Conservation (phyloP, 2,113 vertebrate genomes). For the Macquaria ambigua region DNA sequence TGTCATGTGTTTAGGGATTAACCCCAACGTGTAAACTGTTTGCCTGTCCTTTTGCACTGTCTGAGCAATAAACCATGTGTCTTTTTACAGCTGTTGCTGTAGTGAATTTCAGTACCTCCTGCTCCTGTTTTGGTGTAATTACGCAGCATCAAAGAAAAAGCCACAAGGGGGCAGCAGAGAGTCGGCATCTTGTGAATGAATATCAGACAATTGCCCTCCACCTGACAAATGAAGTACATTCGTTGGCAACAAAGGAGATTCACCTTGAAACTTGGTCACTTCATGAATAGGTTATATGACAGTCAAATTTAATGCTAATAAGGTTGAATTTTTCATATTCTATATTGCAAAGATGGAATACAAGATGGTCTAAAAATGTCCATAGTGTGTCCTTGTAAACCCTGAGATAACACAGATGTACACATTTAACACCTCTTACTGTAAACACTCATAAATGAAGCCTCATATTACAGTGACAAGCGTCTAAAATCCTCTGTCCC, state of each 20-base stretch:
- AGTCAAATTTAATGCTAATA: neutral
- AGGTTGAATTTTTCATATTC: neutral
- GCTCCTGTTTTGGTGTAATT: neutral
- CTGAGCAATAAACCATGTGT: conserved; percentile 63
- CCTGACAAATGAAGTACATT: neutral
- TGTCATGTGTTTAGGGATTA: conserved; percentile 37
- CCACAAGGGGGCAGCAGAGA: conserved; percentile 55
- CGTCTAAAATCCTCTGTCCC: neutral
- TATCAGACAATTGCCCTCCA: neutral
- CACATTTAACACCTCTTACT: neutral
- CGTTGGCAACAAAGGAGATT: neutral
- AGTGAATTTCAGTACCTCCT: neutral
- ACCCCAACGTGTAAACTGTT: conserved; percentile 32
- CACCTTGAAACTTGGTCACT: neutral
- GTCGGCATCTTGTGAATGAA: neutral
- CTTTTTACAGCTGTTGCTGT: conserved; percentile 48
- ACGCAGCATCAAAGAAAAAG: neutral
- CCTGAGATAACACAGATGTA: neutral
- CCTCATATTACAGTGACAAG: neutral
- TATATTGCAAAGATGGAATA: neutral
- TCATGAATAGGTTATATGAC: neutral
- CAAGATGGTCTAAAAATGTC: neutral
- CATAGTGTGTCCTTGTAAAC: neutral
- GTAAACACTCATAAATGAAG: neutral
- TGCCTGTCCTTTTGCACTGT: conserved; percentile 54